Conservation (phyloP, 2,888 invertebrate species). For the Omphaloscelis lunosa region DNA sequence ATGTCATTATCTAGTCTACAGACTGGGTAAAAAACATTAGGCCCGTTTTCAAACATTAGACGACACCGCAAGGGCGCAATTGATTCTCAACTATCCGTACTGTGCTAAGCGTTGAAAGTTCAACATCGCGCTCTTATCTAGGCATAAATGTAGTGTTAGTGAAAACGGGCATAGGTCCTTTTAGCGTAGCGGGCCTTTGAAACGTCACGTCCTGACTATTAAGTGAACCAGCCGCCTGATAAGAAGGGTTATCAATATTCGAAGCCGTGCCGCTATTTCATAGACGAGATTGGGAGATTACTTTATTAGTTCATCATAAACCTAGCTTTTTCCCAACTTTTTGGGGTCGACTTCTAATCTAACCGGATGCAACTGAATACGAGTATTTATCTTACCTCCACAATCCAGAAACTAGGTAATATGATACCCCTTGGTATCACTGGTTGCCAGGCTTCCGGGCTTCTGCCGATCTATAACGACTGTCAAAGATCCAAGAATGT, state of each 20-base stretch:
- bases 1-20: constrained; percentile 13
- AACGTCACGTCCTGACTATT: constrained; percentile 72
- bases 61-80: too few species aligned
- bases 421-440: too few species aligned
- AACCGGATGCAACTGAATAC: too few species aligned
- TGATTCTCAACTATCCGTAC: neutral
- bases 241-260: constrained; percentile 70
- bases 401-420: too few species aligned
- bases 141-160: neutral
- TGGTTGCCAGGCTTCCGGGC: too few species aligned
- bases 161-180: constrained; percentile 47
- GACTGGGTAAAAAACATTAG: constrained; percentile 60
- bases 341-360: too few species aligned
- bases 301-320: neutral
- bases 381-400: too few species aligned
- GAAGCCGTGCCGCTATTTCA: constrained; percentile 41
- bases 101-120: neutral
- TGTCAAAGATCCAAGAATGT: too few species aligned
- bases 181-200: constrained; percentile 52
- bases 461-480: too few species aligned
- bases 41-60: neutral
- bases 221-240: constrained; percentile 60
- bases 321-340: too few species aligned
- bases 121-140: too few species aligned
- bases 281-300: constrained; percentile 7